Base-by-base conservation (phyloP, 2,113 vertebrate species). In the Sula dactylatra region DNA sequence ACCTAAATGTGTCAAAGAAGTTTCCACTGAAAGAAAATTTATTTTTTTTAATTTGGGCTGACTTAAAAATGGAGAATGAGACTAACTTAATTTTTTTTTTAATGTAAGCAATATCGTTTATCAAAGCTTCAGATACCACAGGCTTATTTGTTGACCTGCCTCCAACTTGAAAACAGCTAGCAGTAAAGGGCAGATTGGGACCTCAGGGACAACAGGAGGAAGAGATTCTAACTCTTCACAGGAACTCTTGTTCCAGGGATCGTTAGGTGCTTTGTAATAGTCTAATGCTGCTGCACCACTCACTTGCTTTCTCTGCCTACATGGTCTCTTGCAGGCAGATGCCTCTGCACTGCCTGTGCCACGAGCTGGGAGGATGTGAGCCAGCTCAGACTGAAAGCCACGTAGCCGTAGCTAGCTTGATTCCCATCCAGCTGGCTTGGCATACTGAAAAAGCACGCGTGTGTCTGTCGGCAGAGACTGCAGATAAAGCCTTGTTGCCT, bases 1-100 rank as follows among this genome's bases (percentile, higher is more conserved):
- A 87, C 81, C 89, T 85, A 91, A 97, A 90, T 94, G 83, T 94
- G 95, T 95, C 79, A 94, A 89, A 88, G 91, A 97, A 59, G 22
- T 96, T 97, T 97, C 94, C 94, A 97, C 52, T 10, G 7, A 67
- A 73, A 97, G 54, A 88, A 44, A 45, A 64, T 5, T 11, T 55
- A 38, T 44, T 69, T 56, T 16, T 36, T 31, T 71, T 54, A 52
- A 61, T 94, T 71, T 47, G 25, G 16, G 76, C 34, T 36, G 3
- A 88, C 77, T 91, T 82, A 50, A 77, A 91, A 61, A 58, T n/a
- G 25, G 44, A 64, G 27, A 76, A 71, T 73, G 27, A 66, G 15
- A 29, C 18, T 65, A 71, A 88, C 29, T 31, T 15, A 19, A 16
- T 1, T 14, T 20, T 34, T 59, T 38, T 74, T 29, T 58, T 36